Percentiles rank a stretch among this genome's conserved stretches.
These are phyloP conservation scores for Peromyscus aztecus DNA, from an alignment of 2,797 vertebrate genomes.

Conservation along the genomic window DNA sequence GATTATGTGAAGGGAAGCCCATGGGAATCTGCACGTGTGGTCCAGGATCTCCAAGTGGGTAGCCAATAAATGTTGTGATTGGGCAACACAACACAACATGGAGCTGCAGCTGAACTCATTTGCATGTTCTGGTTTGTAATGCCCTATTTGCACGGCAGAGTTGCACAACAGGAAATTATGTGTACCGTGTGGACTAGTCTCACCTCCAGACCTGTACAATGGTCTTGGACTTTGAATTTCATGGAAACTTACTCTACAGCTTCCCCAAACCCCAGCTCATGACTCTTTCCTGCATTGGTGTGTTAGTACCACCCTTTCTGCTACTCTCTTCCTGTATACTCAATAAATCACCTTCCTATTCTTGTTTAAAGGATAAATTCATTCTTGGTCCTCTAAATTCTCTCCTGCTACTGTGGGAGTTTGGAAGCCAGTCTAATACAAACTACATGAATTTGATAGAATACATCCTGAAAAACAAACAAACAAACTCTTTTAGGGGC, in stretches of 20 bases:
- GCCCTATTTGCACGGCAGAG: background rate
- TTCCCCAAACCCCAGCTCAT: accelerated
- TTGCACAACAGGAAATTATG: background rate
- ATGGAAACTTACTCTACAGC: background rate
- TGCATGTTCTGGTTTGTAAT: background rate
- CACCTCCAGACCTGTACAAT: background rate
- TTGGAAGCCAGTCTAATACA: background rate
- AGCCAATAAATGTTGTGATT: background rate
- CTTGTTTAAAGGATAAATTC: background rate
- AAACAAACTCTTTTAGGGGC: background rate
- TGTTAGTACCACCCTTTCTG: background rate
- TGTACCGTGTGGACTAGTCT: accelerated
- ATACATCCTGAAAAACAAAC: background rate
- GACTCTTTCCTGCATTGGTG: background rate
- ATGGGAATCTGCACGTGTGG: too few relatives aligned
- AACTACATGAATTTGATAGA: background rate
- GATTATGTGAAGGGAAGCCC: background rate
- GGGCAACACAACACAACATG: background rate
- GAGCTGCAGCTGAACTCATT: background rate
- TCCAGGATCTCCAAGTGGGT: background rate
- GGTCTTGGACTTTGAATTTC: background rate
- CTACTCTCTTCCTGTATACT: background rate
- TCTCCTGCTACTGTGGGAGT: background rate
- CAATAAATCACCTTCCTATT: background rate
- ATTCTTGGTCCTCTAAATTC: background rate